Conservation (phyloP, 2,113 vertebrate genomes). For the Raja brachyura region DNA sequence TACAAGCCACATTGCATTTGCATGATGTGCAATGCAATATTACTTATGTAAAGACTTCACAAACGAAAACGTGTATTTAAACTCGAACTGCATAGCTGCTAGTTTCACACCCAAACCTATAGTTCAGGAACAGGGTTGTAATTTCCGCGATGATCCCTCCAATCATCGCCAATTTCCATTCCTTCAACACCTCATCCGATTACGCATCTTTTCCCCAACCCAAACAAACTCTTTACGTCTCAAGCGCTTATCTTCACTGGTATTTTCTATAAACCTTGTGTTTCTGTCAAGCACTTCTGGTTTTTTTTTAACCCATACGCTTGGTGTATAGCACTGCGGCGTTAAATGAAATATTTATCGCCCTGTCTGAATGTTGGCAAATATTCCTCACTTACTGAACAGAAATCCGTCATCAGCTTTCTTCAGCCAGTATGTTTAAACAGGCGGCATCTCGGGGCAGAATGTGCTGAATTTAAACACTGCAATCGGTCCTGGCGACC, state of each 20-base stretch:
- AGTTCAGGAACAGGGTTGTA: not conserved
- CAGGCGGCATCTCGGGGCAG: not conserved
- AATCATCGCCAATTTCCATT: not conserved
- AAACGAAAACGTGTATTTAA: not conserved
- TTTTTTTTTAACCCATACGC: not conserved
- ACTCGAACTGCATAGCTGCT: not conserved
- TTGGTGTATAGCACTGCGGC: not conserved
- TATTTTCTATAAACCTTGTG: not conserved
- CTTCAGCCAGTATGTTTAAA: not conserved
- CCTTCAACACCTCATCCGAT: not conserved
- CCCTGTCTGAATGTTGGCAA: conserved; percentile 30
- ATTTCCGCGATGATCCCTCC: not conserved
- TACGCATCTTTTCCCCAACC: not conserved
- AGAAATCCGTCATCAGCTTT: not conserved
- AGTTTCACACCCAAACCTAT: not conserved
- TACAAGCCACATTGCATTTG: not conserved
- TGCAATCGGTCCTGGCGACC: not conserved
- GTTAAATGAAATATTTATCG: conserved; percentile 27
- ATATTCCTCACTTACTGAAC: conserved; percentile 9
- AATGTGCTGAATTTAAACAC: not conserved
- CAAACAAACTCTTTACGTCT: not conserved
- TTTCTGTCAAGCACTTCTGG: not conserved
- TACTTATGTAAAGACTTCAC: not conserved
- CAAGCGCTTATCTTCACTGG: too few relatives aligned
- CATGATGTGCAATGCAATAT: not conserved